Evolutionary conservation across 2,888 invertebrate species (phyloP), one percentile per base, ranked within the genome.

Genomic region (Euplexia lucipara): DNA sequence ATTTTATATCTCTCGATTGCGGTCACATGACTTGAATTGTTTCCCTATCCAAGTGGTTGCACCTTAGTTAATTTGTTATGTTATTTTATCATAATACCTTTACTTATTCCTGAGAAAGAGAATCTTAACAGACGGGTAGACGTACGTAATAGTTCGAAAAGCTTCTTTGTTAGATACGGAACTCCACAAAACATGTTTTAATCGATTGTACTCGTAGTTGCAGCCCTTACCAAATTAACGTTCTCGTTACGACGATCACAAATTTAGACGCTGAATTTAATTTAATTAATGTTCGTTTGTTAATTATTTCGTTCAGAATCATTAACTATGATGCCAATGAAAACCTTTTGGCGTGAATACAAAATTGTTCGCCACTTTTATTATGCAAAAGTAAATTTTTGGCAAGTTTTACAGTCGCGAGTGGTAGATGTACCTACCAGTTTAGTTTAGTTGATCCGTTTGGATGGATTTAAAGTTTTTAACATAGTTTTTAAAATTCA

Each of bases 271-370:
- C 37, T 56, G 41, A 64, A 48, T 78, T 75, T 9, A 47, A 71
- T 72, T 72, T 62, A 75, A 76, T 80, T 70, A 70, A 74, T 61
- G 62, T 48, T 34, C 37, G 32, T 56, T 37, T 60, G 52, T 57
- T 71, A 73, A 83, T 82, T 77, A 71, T 73, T 76, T 62, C 61
- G 37, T 74, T 79, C 70, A 53, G 58, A 66, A 72, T 79, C 70
- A 70, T 70, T 76, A 65, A 73, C 47, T 53, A 57, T 67, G 54
- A 58, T 51, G 61, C 53, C 60, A 66, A 69, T 77, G 61, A 70
- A 71, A 59, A 52, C n/a, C 66, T 61, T 60, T 52, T 72, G 74
- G 62, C 20, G 39, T 69, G 26, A 32, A 47, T 44, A 41, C 42
- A 48, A 56, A 54, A 72, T 59, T 52, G 39, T 59, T 34, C 18